phyloP scores from a whole-genome alignment of 2,797 vertebrate genomes.

The Sebastes minor region DNA sequence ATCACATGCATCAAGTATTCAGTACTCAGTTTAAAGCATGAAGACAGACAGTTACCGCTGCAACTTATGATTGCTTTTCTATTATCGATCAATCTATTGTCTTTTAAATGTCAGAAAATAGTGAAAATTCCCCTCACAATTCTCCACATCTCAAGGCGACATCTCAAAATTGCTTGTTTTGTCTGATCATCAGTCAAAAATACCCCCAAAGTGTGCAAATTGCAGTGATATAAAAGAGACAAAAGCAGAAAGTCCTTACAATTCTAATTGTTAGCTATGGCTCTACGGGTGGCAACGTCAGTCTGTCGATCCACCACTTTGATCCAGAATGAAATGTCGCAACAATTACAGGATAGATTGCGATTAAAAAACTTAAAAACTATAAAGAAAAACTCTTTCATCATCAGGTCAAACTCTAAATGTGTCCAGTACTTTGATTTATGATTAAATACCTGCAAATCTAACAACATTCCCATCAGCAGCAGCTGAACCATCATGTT shows the following conservation, averaged over 20 bases:
- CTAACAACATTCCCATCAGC: background rate
- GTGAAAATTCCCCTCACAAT: background rate
- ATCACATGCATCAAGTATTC: background rate
- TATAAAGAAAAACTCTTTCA: background rate
- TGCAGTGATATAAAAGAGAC: background rate
- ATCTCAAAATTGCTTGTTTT: background rate
- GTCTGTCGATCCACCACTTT: background rate
- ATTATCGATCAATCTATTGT: background rate
- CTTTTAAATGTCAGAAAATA: background rate
- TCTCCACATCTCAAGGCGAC: background rate
- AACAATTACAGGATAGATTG: background rate
- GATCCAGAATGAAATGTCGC: background rate
- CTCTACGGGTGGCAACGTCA: background rate
- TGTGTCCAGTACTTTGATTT: no score
- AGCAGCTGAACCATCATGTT: background rate
- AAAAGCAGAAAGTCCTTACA: background rate
- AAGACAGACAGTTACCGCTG: background rate
- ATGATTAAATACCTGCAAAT: accelerated
- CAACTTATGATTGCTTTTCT: background rate
- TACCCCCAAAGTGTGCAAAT: background rate
- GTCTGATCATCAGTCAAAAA: background rate
- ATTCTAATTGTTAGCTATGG: background rate
- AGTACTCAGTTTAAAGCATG: background rate
- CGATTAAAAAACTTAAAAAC: background rate
- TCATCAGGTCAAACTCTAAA: background rate